Conservation (phyloP, 2,113 vertebrate species). For the Hylia prasina region DNA sequence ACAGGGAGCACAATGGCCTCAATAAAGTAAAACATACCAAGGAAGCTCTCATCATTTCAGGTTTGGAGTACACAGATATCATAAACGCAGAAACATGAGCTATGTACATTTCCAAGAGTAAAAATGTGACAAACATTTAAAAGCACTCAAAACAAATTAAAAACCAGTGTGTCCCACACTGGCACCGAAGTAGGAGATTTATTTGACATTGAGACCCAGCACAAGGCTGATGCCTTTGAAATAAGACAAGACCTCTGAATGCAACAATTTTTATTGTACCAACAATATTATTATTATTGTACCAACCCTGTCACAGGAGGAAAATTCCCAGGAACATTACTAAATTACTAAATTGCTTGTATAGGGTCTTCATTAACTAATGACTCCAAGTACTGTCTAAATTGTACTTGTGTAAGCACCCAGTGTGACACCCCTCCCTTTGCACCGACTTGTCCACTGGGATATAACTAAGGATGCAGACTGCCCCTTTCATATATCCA, state of each 20-base stretch:
- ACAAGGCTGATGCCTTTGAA: background rate
- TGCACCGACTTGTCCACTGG: background rate
- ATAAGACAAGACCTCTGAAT: background rate
- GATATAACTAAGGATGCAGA: background rate
- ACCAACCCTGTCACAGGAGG: rapidly evolving
- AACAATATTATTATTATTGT: too few relatives aligned
- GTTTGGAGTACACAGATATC: background rate
- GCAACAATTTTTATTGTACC: background rate
- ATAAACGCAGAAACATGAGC: background rate
- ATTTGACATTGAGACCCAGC: background rate
- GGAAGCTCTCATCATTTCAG: background rate
- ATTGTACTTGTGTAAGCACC: background rate
- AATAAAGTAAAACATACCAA: background rate
- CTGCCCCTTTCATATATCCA: background rate
- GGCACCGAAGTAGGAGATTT: background rate
- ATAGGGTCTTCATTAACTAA: background rate
- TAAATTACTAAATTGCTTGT: too few relatives aligned
- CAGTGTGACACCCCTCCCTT: background rate
- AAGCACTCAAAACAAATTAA: background rate
- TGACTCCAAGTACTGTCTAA: background rate
- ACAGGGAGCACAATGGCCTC: background rate
- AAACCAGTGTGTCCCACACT: rapidly evolving
- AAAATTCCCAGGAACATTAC: background rate
- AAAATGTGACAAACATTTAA: background rate
- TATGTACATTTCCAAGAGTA: background rate